Evolutionary conservation across 1,140 invertebrate species (phyloP).

Genomic region (Platyura marginata): DNA sequence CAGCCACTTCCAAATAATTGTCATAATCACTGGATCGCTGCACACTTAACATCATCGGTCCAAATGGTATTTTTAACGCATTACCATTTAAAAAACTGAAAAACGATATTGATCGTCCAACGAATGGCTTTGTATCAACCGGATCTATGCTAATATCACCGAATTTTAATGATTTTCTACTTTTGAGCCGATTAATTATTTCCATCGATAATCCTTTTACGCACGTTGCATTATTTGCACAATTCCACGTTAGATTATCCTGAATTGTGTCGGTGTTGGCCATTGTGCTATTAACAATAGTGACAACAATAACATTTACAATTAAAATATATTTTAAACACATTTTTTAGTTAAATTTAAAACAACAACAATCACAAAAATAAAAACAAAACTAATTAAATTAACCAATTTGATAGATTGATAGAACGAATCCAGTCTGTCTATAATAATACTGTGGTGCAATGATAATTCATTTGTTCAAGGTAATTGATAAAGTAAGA

Average conservation of each 20-base stretch:
- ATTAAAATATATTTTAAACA: no score
- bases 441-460: background rate
- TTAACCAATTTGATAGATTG: no score
- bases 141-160: slow-evolving; percentile 18
- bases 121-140: slow-evolving; percentile 3
- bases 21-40: slow-evolving; percentile 21
- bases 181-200: slow-evolving; percentile 15
- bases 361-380: no score
- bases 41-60: slow-evolving; percentile 22
- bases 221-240: slow-evolving; percentile 22
- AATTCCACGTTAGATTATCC: slow-evolving; percentile 19
- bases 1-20: slow-evolving; percentile 21
- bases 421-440: no score
- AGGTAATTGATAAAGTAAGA: background rate
- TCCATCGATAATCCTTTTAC: slow-evolving; percentile 12
- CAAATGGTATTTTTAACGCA: slow-evolving; percentile 19
- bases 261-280: background rate
- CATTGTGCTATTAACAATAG: no score
- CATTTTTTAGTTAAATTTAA: no score
- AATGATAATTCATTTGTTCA: background rate
- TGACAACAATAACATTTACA: no score
- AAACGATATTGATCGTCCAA: slow-evolving; percentile 15
- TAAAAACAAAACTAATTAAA: no score
- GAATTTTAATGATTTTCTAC: slow-evolving; percentile 18
- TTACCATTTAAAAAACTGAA: slow-evolving; percentile 21